phyloP scores from a whole-genome alignment of 2,888 invertebrate species.

The Drosophila ezoana region DNA sequence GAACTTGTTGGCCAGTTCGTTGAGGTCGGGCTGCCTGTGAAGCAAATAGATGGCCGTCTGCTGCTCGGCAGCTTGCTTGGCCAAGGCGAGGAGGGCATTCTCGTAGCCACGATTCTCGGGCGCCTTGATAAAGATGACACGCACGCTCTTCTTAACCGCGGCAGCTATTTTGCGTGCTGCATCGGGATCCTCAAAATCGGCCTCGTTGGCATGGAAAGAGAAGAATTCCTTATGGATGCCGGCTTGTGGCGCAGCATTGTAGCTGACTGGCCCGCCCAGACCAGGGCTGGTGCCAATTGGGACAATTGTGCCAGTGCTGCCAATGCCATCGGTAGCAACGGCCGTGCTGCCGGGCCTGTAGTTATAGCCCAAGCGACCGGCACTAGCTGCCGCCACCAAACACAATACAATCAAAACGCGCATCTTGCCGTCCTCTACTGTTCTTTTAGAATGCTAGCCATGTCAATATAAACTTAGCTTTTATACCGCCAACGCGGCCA shows the following conservation, averaged over 20 bases:
- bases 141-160: constrained; percentile 70
- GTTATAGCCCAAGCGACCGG: constrained; percentile 65
- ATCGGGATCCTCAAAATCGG: constrained; percentile 67
- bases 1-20: constrained; percentile 74
- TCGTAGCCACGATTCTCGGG: constrained; percentile 78
- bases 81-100: constrained; percentile 75
- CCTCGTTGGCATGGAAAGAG: constrained; percentile 74
- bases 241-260: constrained; percentile 51
- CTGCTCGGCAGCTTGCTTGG: constrained; percentile 79
- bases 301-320: constrained; percentile 13
- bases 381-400: constrained; percentile 60
- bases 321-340: constrained; percentile 18
- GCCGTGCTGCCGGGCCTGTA: constrained; percentile 54
- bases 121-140: constrained; percentile 77
- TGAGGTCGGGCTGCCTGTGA: constrained; percentile 74
- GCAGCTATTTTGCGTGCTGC: constrained; percentile 60
- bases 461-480: constrained; percentile 65
- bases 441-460: constrained; percentile 68
- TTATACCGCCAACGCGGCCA: constrained; percentile 75
- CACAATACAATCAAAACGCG: constrained; percentile 65
- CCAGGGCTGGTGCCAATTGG: constrained; percentile 11
- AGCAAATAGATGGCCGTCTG: constrained; percentile 79
- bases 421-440: constrained; percentile 55
- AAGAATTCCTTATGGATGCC: constrained; percentile 76
- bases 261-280: constrained; percentile 57